Evolutionary conservation across 37 sponge, comb jelly and placozoan species (phyloP).

Genomic region (Oopsacas minuta): DNA sequence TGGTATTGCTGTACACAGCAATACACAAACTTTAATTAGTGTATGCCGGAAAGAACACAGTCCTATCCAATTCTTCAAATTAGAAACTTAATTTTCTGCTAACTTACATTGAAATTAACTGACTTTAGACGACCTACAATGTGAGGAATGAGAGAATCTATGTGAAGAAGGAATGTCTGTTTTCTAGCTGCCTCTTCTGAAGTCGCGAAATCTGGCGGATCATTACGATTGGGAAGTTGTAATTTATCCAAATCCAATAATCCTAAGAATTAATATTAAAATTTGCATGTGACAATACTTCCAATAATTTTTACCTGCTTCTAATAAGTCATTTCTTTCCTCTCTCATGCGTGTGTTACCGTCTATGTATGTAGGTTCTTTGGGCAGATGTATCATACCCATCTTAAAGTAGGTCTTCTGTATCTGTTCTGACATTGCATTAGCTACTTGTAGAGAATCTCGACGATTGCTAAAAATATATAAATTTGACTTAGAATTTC

Average conservation of each 20-base stretch:
- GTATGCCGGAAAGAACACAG: background rate
- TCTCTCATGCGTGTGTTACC: background rate
- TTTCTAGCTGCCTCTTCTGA: constrained; percentile 9
- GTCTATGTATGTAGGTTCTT: background rate
- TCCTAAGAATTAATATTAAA: background rate
- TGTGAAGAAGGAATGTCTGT: background rate
- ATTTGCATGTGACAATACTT: background rate
- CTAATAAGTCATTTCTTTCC: background rate
- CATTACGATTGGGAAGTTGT: background rate
- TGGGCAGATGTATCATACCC: background rate
- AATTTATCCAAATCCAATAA: constrained; percentile 13
- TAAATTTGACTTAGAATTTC: no score
- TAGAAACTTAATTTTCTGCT: background rate
- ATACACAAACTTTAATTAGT: background rate
- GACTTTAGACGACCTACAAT: background rate
- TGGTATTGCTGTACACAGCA: background rate
- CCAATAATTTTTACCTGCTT: background rate
- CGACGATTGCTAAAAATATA: background rate
- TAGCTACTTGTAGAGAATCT: background rate
- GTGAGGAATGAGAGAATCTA: constrained; percentile 3
- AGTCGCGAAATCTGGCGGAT: background rate
- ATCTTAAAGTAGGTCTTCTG: background rate
- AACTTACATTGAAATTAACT: background rate
- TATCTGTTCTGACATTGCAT: background rate
- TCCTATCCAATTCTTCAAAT: background rate